A percentile compares a stretch with the other conserved stretches of the same genome.
These are phyloP conservation scores for Chanos chanos DNA, from an alignment of 2,797 vertebrate species.

Conservation along the genomic window DNA sequence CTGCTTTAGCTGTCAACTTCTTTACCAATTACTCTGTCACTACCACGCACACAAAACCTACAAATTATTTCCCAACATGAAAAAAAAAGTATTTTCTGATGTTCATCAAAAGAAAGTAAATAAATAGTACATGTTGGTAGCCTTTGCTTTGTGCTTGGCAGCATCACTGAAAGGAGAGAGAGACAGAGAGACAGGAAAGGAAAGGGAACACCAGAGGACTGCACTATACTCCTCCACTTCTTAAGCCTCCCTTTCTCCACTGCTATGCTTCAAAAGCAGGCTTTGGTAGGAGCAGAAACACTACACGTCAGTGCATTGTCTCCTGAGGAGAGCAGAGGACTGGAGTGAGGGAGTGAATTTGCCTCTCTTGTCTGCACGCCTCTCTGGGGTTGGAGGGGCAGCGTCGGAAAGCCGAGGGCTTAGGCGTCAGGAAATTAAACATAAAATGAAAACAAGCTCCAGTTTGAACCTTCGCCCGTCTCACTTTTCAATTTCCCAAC, in stretches of 20 bases:
- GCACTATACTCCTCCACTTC: conserved; percentile 22
- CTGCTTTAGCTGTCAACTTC: conserved; percentile 81
- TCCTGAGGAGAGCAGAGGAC: conserved; percentile 6
- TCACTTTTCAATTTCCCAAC: conserved; percentile 78
- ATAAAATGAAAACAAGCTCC: conserved; percentile 92
- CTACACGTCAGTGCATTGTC: conserved; percentile 22
- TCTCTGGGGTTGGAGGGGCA: conserved; percentile 61
- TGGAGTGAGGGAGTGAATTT: conserved; percentile 32
- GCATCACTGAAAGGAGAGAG: conserved; percentile 25
- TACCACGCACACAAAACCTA: conserved; percentile 50
- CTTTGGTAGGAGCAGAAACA: conserved; percentile 22
- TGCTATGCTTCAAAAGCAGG: conserved; percentile 16
- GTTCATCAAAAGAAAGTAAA: conserved; percentile 23
- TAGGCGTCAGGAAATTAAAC: conserved; percentile 97
- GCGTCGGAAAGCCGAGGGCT: conserved; percentile 78
- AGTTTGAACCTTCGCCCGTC: conserved; percentile 75
- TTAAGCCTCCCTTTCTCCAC: conserved; percentile 4
- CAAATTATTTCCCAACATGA: conserved; percentile 63
- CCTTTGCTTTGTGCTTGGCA: conserved; percentile 10
- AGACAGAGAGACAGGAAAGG: not conserved
- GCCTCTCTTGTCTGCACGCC: conserved; percentile 42
- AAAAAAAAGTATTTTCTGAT: conserved; percentile 51
- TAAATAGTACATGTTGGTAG: conserved; percentile 49
- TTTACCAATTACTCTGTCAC: conserved; percentile 78
- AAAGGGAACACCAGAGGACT: not conserved